phyloP scores from a whole-genome alignment of 2,888 invertebrate genomes.

The Xestia xanthographa region DNA sequence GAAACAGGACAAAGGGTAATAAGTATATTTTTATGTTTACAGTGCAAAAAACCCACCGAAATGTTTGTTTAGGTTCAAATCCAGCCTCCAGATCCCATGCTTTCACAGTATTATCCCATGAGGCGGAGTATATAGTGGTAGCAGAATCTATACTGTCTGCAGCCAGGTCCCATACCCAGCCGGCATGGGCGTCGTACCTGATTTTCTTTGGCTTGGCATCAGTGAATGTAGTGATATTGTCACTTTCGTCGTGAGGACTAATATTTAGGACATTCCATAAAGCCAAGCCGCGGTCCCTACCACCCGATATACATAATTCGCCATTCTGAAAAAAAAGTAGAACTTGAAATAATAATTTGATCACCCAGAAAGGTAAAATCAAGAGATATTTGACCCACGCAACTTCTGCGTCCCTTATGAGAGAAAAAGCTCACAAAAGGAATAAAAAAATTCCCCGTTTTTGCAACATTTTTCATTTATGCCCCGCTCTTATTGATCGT shows the following conservation, averaged over 20 bases:
- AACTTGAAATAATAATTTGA: conserved; percentile 4
- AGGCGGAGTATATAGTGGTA: conserved; percentile 89
- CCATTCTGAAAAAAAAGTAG: conserved; percentile 81
- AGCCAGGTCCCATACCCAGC: conserved; percentile 92
- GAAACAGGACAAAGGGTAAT: background rate
- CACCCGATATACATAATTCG: conserved; percentile 90
- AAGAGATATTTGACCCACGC: background rate
- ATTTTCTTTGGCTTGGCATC: conserved; percentile 80
- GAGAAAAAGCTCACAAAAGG: too few species aligned
- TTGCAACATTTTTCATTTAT: too few species aligned
- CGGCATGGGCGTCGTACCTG: conserved; percentile 89
- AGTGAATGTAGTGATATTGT: conserved; percentile 72
- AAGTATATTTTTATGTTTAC: background rate
- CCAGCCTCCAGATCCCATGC: conserved; percentile 88
- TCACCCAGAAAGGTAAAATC: background rate
- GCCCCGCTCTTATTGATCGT: too few species aligned
- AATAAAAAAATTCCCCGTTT: too few species aligned
- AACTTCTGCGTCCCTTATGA: too few species aligned
- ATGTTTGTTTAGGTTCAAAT: conserved; percentile 85
- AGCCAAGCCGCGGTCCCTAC: conserved; percentile 90
- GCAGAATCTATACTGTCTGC: conserved; percentile 82
- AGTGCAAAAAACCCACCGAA: conserved; percentile 78
- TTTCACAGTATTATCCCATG: conserved; percentile 91
- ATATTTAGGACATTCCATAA: conserved; percentile 87
- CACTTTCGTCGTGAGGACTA: conserved; percentile 73